A percentile compares a stretch with the other conserved stretches of the same genome.
Evolutionary conservation across 2,113 vertebrate species (phyloP).

Genomic region (Thunnus maccoyii): DNA sequence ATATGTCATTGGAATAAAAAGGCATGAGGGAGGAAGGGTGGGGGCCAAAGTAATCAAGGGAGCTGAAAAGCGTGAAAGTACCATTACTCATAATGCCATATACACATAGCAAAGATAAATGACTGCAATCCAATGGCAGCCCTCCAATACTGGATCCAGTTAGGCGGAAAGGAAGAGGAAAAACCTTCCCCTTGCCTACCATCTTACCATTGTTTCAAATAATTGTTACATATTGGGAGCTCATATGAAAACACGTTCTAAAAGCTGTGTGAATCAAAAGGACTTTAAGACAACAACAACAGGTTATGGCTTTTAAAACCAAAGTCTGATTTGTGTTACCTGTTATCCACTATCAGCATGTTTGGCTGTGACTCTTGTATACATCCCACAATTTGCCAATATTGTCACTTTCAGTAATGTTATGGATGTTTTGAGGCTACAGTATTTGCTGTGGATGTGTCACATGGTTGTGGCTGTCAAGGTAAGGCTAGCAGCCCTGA

Average conservation of each 20-base stretch:
- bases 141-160: constrained; percentile 74
- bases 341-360: too few species aligned
- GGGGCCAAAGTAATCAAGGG: constrained; percentile 82
- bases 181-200: constrained; percentile 52
- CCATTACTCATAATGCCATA: constrained; percentile 85
- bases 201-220: constrained; percentile 58
- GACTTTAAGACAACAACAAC: neutral
- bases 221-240: constrained; percentile 34
- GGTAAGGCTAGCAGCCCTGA: neutral
- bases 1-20: constrained; percentile 78
- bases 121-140: constrained; percentile 77
- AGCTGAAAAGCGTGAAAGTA: constrained; percentile 83
- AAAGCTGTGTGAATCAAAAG: constrained; percentile 23
- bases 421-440: neutral
- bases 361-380: neutral
- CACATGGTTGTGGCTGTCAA: neutral
- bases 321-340: neutral
- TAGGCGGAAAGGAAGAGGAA: constrained; percentile 63
- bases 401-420: neutral
- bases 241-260: constrained; percentile 15
- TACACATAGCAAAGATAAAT: constrained; percentile 82
- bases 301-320: neutral
- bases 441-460: neutral
- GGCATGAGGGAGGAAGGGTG: constrained; percentile 64
- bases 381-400: neutral